phyloP scores from a whole-genome alignment of 1,140 invertebrate genomes.

The Carcinoscorpius rotundicauda region DNA sequence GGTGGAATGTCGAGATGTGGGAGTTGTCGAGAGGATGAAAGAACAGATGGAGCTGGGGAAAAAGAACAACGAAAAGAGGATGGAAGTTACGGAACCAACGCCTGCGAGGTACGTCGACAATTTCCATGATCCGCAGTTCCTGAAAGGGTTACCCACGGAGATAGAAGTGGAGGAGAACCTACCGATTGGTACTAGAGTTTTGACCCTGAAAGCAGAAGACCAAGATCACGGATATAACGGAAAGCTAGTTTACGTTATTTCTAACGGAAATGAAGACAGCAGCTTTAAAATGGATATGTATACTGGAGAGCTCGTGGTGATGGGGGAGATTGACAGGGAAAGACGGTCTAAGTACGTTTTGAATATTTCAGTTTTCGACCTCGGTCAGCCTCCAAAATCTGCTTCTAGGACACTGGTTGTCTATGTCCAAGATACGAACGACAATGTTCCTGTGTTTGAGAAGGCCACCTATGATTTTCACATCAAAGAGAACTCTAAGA shows the following conservation, averaged over 20 bases:
- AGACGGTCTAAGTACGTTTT: constrained; percentile 63
- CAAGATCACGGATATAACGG: constrained; percentile 84
- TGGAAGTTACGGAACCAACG: constrained; percentile 55
- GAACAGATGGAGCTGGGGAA: constrained; percentile 65
- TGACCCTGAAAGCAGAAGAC: constrained; percentile 62
- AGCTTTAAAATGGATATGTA: constrained; percentile 77
- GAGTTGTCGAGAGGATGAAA: constrained; percentile 58
- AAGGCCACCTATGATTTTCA: constrained; percentile 35
- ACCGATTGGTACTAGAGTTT: constrained; percentile 56
- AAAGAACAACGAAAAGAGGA: constrained; percentile 56
- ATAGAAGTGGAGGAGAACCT: constrained; percentile 72
- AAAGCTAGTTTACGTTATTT: constrained; percentile 72
- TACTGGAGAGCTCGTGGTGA: constrained; percentile 66
- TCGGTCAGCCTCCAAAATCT: constrained; percentile 65
- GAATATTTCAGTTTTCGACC: constrained; percentile 78
- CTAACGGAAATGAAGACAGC: constrained; percentile 62
- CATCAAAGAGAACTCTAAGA: constrained; percentile 39
- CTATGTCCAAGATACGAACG: constrained; percentile 36
- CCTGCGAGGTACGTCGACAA: constrained; percentile 74
- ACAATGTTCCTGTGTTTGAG: constrained; percentile 39
- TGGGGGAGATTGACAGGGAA: constrained; percentile 78
- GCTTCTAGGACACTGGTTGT: constrained; percentile 59
- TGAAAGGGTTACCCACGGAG: constrained; percentile 29
- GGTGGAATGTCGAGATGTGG: constrained; percentile 74
- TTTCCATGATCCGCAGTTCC: constrained; percentile 53